Evolutionary conservation across 2,888 invertebrate genomes (phyloP).

Genomic region (Crossocerus cetratus): DNA sequence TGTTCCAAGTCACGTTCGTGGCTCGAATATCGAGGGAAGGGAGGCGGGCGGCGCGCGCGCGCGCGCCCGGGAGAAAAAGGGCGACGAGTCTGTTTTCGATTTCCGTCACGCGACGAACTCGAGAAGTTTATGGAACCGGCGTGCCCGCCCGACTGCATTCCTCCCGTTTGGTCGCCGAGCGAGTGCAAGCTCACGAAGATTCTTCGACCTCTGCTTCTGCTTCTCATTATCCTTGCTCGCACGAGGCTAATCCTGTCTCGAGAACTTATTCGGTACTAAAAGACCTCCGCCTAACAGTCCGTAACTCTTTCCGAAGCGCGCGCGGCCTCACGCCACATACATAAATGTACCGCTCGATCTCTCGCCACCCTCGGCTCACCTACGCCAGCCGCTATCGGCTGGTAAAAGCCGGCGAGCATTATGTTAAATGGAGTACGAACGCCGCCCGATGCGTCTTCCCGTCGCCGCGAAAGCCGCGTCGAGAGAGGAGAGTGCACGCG

Average conservation of each 20-base stretch:
- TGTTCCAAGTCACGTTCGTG: slow-evolving; percentile 46
- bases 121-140: slow-evolving; percentile 40
- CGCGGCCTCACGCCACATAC: no score
- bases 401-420: slow-evolving; percentile 19
- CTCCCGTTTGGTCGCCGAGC: no score
- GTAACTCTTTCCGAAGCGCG: no score
- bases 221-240: slow-evolving; percentile 3
- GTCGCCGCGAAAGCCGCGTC: slow-evolving; percentile 29
- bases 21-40: slow-evolving; percentile 48
- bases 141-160: slow-evolving; percentile 3
- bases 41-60: slow-evolving; percentile 20
- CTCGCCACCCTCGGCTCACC: no score
- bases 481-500: slow-evolving; percentile 19
- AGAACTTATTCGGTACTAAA: no score
- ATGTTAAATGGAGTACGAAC: slow-evolving; percentile 33
- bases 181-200: slow-evolving; percentile 10
- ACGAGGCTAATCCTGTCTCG: no score
- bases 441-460: slow-evolving; percentile 34
- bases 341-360: no score
- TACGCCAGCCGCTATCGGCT: no score
- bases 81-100: slow-evolving; percentile 46
- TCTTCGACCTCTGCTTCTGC: slow-evolving; percentile 7
- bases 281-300: no score
- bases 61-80: slow-evolving; percentile 22
- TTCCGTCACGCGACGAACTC: slow-evolving; percentile 37